Conservation (phyloP, 2,888 invertebrate species). For the Dryococelus australis region DNA sequence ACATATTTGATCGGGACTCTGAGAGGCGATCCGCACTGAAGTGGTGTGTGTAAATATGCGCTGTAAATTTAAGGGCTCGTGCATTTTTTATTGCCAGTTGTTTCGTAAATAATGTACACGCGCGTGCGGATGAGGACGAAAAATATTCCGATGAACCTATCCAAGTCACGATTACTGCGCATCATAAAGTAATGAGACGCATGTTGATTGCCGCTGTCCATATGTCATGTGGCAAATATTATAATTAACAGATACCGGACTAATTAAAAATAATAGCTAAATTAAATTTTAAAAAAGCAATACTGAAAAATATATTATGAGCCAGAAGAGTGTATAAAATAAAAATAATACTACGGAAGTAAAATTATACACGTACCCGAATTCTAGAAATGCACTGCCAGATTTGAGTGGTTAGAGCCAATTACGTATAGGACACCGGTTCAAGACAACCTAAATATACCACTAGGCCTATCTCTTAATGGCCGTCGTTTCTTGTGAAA, state of each 20-base stretch:
- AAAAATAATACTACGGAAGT: not conserved
- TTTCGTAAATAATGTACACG: not conserved
- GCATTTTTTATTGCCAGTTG: not conserved
- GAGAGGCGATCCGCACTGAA: not conserved
- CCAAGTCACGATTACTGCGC: not conserved
- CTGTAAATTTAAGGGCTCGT: conserved; percentile 6
- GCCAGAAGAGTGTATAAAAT: not conserved
- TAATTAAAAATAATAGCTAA: not conserved
- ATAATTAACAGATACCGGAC: not conserved
- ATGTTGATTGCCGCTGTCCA: not conserved
- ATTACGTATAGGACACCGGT: no score
- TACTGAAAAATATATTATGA: not conserved
- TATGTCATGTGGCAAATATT: not conserved
- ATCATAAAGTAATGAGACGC: not conserved
- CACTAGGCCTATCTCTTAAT: no score
- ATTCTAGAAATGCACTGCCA: no score
- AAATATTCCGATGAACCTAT: not conserved
- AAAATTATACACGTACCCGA: no score
- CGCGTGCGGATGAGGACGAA: not conserved
- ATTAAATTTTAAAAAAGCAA: not conserved
- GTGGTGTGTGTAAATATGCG: not conserved
- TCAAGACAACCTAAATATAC: no score
- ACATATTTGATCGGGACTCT: not conserved
- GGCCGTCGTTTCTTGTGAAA: no score
- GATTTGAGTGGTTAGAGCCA: no score